phyloP scores from a whole-genome alignment of 2,113 vertebrate species.

The Gavialis gangeticus region DNA sequence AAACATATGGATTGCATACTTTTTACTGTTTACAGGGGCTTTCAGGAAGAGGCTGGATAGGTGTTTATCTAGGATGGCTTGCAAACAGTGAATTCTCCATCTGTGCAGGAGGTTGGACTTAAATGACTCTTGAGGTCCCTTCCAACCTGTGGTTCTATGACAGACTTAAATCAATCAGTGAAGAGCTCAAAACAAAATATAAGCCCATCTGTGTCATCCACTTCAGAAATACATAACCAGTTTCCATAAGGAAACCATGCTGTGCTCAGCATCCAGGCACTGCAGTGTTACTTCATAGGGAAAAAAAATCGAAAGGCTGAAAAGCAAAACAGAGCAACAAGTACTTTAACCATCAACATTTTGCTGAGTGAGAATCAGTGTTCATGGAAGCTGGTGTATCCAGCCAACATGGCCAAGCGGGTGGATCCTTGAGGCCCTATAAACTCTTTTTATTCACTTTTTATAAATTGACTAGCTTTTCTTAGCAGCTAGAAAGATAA shows the following conservation, averaged over 20 bases:
- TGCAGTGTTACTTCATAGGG: background rate
- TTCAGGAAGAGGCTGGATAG: background rate
- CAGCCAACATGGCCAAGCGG: background rate
- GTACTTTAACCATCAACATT: background rate
- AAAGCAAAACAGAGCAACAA: background rate
- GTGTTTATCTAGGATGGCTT: no score
- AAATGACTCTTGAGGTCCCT: no score
- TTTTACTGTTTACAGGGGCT: no score
- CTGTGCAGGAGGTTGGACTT: no score
- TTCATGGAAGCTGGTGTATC: rapidly evolving
- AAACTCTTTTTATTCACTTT: background rate
- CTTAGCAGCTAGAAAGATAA: background rate
- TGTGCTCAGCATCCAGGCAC: background rate
- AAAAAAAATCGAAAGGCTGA: background rate
- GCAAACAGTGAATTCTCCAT: no score
- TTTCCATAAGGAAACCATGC: background rate
- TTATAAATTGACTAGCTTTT: background rate
- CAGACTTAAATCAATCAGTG: background rate
- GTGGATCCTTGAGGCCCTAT: rapidly evolving
- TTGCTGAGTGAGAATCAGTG: background rate
- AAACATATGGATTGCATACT: no score
- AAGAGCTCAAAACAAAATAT: background rate
- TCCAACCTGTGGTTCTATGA: no score
- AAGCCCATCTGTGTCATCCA: rapidly evolving
- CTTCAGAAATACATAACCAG: rapidly evolving